Percentiles rank a stretch among this genome's conserved stretches.
These are phyloP conservation scores for Xiphias gladius DNA, from an alignment of 2,113 vertebrate species.

Conservation along the genomic window DNA sequence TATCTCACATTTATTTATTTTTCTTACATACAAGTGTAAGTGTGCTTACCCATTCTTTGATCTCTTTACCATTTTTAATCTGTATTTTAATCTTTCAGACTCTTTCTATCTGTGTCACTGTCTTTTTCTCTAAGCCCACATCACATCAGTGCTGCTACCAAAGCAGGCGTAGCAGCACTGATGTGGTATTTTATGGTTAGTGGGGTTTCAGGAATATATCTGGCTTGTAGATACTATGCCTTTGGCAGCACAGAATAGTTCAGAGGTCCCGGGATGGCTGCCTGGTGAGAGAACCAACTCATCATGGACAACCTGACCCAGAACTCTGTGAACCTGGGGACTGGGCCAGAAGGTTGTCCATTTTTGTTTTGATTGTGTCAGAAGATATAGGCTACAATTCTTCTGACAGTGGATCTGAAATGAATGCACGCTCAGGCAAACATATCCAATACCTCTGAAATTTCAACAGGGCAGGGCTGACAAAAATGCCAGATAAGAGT, in stretches of 20 bases:
- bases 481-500: background rate
- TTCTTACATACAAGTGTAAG: background rate
- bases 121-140: background rate
- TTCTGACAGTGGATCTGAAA: background rate
- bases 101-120: conserved; percentile 10
- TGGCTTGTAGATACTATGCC: background rate
- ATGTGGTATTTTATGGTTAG: conserved; percentile 11
- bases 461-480: background rate
- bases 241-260: background rate
- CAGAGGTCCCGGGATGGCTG: background rate
- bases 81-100: background rate
- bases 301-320: background rate
- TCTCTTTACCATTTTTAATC: conserved; percentile 18
- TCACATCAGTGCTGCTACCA: background rate
- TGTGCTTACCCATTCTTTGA: background rate
- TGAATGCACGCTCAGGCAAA: background rate
- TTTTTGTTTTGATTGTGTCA: background rate
- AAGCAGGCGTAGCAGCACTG: background rate
- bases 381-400: background rate
- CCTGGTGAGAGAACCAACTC: background rate
- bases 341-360: background rate
- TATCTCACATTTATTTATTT: background rate
- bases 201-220: conserved; percentile 15
- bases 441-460: background rate
- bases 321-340: background rate